Evolutionary conservation across 2,113 vertebrate species (phyloP).

Genomic region (Piaya cayana): DNA sequence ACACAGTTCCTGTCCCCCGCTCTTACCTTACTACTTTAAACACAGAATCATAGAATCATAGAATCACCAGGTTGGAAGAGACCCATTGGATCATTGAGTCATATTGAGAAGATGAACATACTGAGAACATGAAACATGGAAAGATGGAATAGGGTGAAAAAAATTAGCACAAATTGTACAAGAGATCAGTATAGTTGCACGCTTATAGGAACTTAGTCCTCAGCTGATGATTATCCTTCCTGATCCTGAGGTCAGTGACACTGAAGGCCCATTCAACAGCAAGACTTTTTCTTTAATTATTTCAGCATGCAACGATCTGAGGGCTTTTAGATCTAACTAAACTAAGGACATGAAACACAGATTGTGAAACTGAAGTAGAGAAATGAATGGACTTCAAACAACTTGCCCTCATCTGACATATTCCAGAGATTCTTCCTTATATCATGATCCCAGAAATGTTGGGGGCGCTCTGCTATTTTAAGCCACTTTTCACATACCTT

Average conservation of each 20-base stretch:
- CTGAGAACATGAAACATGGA: background rate
- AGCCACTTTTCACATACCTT: background rate
- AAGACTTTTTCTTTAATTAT: background rate
- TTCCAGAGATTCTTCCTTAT: background rate
- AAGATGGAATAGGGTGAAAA: background rate
- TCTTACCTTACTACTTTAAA: background rate
- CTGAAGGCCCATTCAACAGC: background rate
- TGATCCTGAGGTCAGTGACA: no score
- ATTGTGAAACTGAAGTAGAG: background rate
- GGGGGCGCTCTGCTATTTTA: background rate
- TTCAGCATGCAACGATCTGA: background rate
- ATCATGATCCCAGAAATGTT: background rate
- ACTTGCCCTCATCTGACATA: background rate
- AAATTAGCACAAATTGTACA: background rate
- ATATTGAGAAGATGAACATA: no score
- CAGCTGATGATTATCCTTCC: background rate
- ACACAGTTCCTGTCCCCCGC: background rate
- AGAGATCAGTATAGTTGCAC: fast-evolving
- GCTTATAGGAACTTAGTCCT: background rate
- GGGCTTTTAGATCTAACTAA: background rate
- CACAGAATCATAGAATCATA: no score
- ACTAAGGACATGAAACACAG: background rate
- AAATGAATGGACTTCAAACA: background rate
- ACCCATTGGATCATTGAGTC: no score
- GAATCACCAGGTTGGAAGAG: no score